Percentiles rank a stretch among this genome's conserved stretches.
Conservation (phyloP, 2,888 invertebrate genomes). For the Rugalucina vietnamica region DNA sequence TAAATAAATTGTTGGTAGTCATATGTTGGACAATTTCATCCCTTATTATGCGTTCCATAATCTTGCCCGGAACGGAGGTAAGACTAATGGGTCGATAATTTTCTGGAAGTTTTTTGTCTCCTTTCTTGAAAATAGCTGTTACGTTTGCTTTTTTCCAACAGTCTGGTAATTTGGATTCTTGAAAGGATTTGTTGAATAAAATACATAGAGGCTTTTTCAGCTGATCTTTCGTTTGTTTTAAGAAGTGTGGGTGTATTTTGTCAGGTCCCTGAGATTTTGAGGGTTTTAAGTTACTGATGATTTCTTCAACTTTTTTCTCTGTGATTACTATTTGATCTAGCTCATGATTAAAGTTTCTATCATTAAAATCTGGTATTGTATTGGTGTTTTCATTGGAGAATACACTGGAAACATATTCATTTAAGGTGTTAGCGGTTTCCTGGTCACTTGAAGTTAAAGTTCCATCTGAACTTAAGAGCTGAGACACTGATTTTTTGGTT, state of each 20-base stretch:
- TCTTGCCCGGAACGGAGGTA: not conserved
- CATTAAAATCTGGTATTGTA: not conserved
- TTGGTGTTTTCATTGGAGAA: not conserved
- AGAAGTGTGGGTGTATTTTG: not conserved
- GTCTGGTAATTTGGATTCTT: not conserved
- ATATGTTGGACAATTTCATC: not conserved
- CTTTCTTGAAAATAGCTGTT: not conserved
- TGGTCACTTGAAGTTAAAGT: not conserved
- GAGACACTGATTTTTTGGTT: not conserved
- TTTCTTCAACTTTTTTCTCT: not conserved
- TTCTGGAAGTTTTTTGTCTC: not conserved
- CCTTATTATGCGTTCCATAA: not conserved
- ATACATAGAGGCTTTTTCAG: not conserved
- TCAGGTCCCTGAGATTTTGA: not conserved
- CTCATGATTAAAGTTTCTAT: not conserved
- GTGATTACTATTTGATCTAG: not conserved
- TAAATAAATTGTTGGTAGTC: constrained; percentile 16
- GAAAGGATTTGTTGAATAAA: not conserved
- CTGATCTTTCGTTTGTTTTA: not conserved
- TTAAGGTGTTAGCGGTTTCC: not conserved
- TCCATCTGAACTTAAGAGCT: not conserved
- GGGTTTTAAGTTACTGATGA: not conserved
- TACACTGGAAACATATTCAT: not conserved
- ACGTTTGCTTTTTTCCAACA: not conserved
- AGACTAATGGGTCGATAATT: constrained; percentile 1